A percentile compares a stretch with the other conserved stretches of the same genome.
Conservation (phyloP, 1,140 invertebrate species). For the honey bee (Apis mellifera) region Amel_HAv3.1 CM009938.2:6523501-6524000, state of each 20-base stretch:
- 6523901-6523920: conserved; percentile 9
- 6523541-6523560: conserved; percentile 14
- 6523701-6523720: background rate
- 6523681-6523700: background rate
- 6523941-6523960: conserved; percentile 33
- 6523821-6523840: background rate
- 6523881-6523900: background rate
- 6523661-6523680: background rate
- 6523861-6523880: background rate
- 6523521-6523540: conserved; percentile 1
- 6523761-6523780: conserved; percentile 3
- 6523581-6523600: background rate
- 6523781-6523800: conserved; percentile 49
- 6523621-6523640: background rate
- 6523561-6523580: conserved; percentile 29
- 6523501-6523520: conserved; percentile 38
- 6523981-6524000: background rate
- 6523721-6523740: background rate
- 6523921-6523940: conserved; percentile 27
- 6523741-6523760: background rate
- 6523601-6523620: background rate
- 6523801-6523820: conserved; percentile 59
- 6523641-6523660: background rate
- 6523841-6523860: conserved; percentile 8
- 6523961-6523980: background rate